Evolutionary conservation across 2,113 vertebrate genomes (phyloP), one percentile per base, ranked within the genome.

Genomic region (Clinocottus analis): DNA sequence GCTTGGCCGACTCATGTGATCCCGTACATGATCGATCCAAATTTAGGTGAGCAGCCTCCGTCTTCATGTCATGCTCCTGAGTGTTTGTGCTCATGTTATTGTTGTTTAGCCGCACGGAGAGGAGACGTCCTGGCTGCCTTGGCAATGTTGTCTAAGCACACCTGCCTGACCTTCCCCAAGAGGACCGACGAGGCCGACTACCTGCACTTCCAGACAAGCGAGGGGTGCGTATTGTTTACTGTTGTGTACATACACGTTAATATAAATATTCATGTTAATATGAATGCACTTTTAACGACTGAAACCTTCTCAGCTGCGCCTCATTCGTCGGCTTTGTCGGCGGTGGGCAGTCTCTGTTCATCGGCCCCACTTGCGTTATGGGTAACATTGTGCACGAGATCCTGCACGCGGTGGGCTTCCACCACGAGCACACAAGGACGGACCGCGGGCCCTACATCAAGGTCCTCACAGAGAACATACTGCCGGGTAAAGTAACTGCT

Each of bases 311-410:
- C 37, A 96, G 96, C 17, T 96, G 96, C 85, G 95, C 94, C 1
- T 95, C 96, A 0, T 87, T 77, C 0, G 90, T 96, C 27, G 96
- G 96, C 0, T 90, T 81, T 10, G 39, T 55, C 0, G 93, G 95
- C 3, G 94, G 94, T 0, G 62, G 72, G 85, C 96, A 97, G 69
- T 1, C 69, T 3, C 8, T 96, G 2, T 94, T 90, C 0, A 0
- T 96, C 14, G 90, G 85, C 0, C 67, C 84, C 0, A 2, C 1
- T 3, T 96, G 96, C 75, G 53, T 27, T 0, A 45, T 12, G 53
- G 96, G 96, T 0, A 95, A 96, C 2, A 90, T 94, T 5, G 78
- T 85, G 1, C 96, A 96, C 0, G 95, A 97, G 81, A 43, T 96
- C 1, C 93, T 96, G 77, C 96, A 96, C 0, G 84, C 94, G 2